These are phyloP conservation scores for Chlorodrepanis virens DNA, from an alignment of 2,113 vertebrate genomes.

Conservation along the genomic window DNA sequence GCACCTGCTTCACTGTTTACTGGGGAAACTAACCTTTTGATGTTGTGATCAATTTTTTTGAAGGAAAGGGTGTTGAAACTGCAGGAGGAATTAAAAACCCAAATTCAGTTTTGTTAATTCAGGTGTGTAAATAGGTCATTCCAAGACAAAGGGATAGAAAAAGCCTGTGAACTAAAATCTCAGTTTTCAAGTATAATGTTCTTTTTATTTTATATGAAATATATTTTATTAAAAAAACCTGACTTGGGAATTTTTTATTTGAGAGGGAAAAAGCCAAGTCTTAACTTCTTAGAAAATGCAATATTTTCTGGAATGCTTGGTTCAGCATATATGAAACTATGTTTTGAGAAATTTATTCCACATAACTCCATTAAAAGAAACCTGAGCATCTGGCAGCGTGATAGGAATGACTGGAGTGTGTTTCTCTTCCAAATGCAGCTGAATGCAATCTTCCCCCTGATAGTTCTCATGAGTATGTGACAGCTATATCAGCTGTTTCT, in stretches of 20 bases:
- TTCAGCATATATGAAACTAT: not conserved
- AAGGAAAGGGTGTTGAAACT: not conserved
- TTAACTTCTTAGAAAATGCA: not conserved
- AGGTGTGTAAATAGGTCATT: not conserved
- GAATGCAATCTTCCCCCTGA: conserved; percentile 48
- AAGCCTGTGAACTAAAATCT: not conserved
- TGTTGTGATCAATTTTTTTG: not conserved
- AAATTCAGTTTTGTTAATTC: not conserved
- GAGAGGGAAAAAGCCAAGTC: not conserved
- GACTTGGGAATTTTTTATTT: not conserved
- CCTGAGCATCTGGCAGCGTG: conserved; percentile 1
- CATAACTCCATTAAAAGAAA: conserved; percentile 53
- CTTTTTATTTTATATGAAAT: not conserved
- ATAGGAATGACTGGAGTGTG: conserved; percentile 23
- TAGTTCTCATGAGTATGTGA: conserved; percentile 20
- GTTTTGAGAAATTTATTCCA: conserved; percentile 41
- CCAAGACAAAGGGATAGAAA: not conserved
- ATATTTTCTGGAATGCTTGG: not conserved
- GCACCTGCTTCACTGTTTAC: not conserved
- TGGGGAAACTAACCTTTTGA: not conserved
- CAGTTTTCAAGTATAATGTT: not conserved
- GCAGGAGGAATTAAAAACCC: not conserved
- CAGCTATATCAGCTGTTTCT: not conserved
- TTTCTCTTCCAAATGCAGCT: conserved; percentile 44
- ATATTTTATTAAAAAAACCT: not conserved